These are phyloP conservation scores for Papilio xuthus DNA, from an alignment of 1,140 invertebrate genomes.

Conservation along the genomic window DNA sequence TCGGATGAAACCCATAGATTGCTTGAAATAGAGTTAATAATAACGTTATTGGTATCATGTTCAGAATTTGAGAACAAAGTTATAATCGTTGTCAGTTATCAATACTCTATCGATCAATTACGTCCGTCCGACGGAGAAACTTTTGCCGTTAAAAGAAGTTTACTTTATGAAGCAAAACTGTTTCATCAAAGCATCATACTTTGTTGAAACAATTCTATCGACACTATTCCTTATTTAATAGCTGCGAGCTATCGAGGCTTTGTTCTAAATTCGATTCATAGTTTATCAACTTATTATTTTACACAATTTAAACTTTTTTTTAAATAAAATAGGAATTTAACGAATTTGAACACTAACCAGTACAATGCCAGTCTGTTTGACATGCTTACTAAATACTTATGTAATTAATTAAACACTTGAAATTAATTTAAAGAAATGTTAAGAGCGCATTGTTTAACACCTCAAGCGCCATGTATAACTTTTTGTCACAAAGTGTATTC, in stretches of 20 bases:
- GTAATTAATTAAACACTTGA: too few species aligned
- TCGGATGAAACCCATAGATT: too few species aligned
- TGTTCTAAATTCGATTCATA: slow-evolving; percentile 13
- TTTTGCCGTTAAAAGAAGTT: slow-evolving; percentile 15
- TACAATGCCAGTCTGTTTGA: too few species aligned
- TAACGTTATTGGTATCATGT: not conserved
- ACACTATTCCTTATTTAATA: slow-evolving; percentile 12
- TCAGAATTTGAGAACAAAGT: not conserved
- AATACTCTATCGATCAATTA: not conserved
- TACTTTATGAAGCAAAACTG: slow-evolving; percentile 5
- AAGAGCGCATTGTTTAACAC: too few species aligned
- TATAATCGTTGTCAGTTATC: not conserved
- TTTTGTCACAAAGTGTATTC: too few species aligned
- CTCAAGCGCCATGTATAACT: too few species aligned
- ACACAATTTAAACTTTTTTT: not conserved
- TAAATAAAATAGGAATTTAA: too few species aligned
- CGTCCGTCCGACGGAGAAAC: not conserved
- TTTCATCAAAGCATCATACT: slow-evolving; percentile 6
- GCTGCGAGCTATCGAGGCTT: slow-evolving; percentile 1
- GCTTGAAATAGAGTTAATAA: too few species aligned
- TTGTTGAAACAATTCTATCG: not conserved
- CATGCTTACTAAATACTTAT: too few species aligned
- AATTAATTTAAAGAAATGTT: too few species aligned
- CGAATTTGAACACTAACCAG: too few species aligned
- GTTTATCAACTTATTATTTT: not conserved